Evolutionary conservation across 2,797 vertebrate genomes (phyloP).

Genomic region (Rhinoraja longicauda): DNA sequence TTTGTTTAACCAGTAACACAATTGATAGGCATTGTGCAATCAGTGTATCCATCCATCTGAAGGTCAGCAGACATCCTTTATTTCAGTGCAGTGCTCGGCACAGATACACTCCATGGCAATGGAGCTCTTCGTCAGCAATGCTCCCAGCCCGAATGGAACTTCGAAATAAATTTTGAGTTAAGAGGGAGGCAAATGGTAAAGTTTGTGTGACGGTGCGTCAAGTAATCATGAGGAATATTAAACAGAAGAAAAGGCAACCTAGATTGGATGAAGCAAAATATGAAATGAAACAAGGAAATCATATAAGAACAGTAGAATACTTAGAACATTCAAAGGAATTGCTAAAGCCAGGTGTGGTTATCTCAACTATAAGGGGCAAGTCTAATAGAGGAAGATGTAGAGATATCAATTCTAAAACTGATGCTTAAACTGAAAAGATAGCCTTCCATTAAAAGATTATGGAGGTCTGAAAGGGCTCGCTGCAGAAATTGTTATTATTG

Average conservation of each 20-base stretch:
- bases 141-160: neutral
- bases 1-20: too few species aligned
- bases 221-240: neutral
- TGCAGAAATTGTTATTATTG: neutral
- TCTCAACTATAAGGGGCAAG: neutral
- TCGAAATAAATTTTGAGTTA: neutral
- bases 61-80: neutral
- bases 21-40: too few species aligned
- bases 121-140: neutral
- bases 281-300: neutral
- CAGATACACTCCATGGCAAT: neutral
- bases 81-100: neutral
- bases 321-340: neutral
- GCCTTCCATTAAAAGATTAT: neutral
- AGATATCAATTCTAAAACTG: neutral
- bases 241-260: neutral
- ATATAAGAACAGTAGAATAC: neutral
- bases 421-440: neutral
- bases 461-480: neutral
- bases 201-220: neutral
- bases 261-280: neutral
- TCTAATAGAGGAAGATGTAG: neutral
- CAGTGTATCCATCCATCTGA: neutral
- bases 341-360: neutral
- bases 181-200: neutral